Percentiles rank a stretch among this genome's conserved stretches.
Evolutionary conservation across 2,888 invertebrate genomes (phyloP).

Genomic region (Hypomecis atomaria): DNA sequence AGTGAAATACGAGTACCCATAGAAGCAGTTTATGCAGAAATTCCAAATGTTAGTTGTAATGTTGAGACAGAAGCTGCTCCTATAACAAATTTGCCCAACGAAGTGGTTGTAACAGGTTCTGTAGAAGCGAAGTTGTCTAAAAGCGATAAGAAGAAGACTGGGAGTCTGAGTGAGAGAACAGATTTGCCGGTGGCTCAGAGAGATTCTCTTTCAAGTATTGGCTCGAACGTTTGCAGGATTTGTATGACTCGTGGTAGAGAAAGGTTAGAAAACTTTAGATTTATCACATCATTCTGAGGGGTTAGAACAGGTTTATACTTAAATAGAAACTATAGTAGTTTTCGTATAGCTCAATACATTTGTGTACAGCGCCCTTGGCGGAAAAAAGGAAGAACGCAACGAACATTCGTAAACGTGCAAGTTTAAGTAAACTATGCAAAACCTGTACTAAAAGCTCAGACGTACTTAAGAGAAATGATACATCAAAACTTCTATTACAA

Average conservation of each 20-base stretch:
- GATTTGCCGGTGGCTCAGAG: slow-evolving; percentile 64
- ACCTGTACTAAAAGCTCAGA: too few species aligned
- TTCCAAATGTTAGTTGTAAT: slow-evolving; percentile 52
- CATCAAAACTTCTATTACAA: too few species aligned
- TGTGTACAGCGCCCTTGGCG: too few species aligned
- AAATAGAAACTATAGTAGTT: too few species aligned
- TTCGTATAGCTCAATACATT: too few species aligned
- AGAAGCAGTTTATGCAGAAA: slow-evolving; percentile 52
- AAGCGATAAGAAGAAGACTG: slow-evolving; percentile 67
- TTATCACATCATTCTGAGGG: too few species aligned
- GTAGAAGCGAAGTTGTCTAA: slow-evolving; percentile 62
- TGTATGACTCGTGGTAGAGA: slow-evolving; percentile 83
- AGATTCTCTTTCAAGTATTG: slow-evolving; percentile 81
- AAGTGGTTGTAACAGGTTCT: slow-evolving; percentile 60
- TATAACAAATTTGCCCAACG: slow-evolving; percentile 49
- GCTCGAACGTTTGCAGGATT: slow-evolving; percentile 87
- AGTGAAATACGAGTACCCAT: slow-evolving; percentile 52
- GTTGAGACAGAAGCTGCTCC: slow-evolving; percentile 51
- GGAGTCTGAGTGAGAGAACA: slow-evolving; percentile 65
- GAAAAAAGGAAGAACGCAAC: too few species aligned
- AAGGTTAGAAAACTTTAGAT: slow-evolving; percentile 54
- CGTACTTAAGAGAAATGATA: too few species aligned
- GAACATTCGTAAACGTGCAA: too few species aligned
- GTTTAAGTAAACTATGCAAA: too few species aligned
- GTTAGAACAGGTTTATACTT: too few species aligned